Evolutionary conservation across 2,888 invertebrate species (phyloP).

Genomic region (Syritta pipiens): DNA sequence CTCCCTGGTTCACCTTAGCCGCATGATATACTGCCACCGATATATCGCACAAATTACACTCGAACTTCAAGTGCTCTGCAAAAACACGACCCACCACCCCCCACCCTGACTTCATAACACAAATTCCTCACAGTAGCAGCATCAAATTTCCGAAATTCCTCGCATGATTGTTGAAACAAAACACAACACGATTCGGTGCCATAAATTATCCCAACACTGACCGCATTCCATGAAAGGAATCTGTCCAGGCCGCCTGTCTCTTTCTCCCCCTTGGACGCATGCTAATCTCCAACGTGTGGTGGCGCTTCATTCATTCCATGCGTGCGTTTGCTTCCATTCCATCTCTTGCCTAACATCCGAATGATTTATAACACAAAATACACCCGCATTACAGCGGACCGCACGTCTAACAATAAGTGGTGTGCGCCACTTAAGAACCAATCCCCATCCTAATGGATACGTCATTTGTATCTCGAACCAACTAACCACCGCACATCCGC

Average conservation of each 20-base stretch:
- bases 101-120: constrained; percentile 40
- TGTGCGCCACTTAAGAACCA: constrained; percentile 28
- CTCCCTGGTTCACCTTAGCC: no score
- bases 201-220: constrained; percentile 51
- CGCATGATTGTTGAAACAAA: constrained; percentile 27
- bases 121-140: not conserved
- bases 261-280: constrained; percentile 5
- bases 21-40: no score
- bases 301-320: constrained; percentile 25
- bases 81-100: constrained; percentile 6
- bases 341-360: constrained; percentile 26
- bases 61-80: constrained; percentile 9
- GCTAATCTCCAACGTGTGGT: constrained; percentile 30
- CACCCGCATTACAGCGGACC: constrained; percentile 5
- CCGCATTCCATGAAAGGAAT: constrained; percentile 50
- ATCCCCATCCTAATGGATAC: not conserved
- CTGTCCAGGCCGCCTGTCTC: not conserved
- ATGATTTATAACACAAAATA: constrained; percentile 49
- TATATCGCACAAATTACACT: constrained; percentile 8
- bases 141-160: constrained; percentile 40
- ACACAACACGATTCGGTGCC: constrained; percentile 29
- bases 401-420: constrained; percentile 15
- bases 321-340: constrained; percentile 1
- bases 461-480: not conserved
- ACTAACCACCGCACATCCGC: constrained; percentile 4